Base-by-base conservation (phyloP, 2,113 vertebrate species). In the Oenanthe oenanthe region DNA sequence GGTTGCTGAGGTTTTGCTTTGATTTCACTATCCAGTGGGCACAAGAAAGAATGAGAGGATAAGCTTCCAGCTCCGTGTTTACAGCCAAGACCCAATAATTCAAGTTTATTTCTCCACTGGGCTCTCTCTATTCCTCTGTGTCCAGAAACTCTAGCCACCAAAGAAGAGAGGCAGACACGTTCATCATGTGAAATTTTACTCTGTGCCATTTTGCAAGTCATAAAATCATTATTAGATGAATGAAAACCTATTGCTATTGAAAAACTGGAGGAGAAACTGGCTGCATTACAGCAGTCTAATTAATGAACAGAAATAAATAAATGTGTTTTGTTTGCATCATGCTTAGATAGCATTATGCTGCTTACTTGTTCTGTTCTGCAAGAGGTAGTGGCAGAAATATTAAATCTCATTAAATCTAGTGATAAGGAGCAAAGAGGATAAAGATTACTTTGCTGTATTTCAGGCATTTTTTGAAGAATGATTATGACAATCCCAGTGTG, bases 241-340 rank as follows among this genome's bases (percentile, higher is more conserved):
- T 91, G 91, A 96, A 96, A 96, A 84, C 38, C 58, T 86, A 85
- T 48, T 76, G 29, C 42, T 88, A 48, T 77, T 90, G 51, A 90
- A 76, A 88, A 95, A 62, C 45, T 74, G 75, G 47, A 85, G 65
- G 60, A 88, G 88, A 92, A 95, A 62, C 83, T 95, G 91, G 75
- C 78, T 86, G 67, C 75, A 80, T 93, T 94, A 92, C 90, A 92
- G 26, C 20, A 83, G 60, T 77, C 78, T 94, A 95, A 95, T 96
- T 95, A 94, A 96, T 93, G 85, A 95, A 83, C 51, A 92, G 79
- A 74, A 75, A 90, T 94, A 94, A 96, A 97, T 93, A 92, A 96
- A 91, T 51, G 26, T 83, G 42, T 70, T 92, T 68, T 81, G 51
- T 38, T 94, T 17, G 0, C 72, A 51, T 84, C 60, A 67, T 20